A percentile compares a stretch with the other conserved stretches of the same genome.
Evolutionary conservation across 2,888 invertebrate genomes (phyloP).

Genomic region (Lasioglossum villosulum): DNA sequence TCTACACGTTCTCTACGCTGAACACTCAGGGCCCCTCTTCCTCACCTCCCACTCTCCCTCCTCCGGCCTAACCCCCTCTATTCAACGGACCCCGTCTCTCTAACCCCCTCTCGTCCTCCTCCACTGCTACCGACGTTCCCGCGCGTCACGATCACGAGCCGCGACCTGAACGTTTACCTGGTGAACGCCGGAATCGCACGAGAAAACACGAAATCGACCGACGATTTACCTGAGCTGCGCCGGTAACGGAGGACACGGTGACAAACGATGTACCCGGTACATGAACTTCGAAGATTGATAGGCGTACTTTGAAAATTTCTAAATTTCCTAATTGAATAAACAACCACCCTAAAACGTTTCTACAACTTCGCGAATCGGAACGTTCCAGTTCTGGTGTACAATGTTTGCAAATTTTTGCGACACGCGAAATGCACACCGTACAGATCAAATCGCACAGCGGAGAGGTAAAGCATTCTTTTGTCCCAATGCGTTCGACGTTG

Average conservation of each 20-base stretch:
- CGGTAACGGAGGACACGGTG: background rate
- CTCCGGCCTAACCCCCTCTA: background rate
- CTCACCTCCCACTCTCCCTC: background rate
- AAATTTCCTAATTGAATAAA: background rate
- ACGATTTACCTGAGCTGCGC: conserved; percentile 31
- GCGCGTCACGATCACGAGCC: conserved; percentile 35
- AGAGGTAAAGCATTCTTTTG: background rate
- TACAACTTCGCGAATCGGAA: no score
- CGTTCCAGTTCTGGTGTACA: no score
- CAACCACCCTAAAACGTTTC: no score
- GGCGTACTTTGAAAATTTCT: background rate
- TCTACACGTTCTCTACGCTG: conserved; percentile 50
- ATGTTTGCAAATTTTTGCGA: no score
- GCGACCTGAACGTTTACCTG: conserved; percentile 72
- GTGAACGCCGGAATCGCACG: conserved; percentile 70
- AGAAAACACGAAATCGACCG: conserved; percentile 61
- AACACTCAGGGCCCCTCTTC: background rate
- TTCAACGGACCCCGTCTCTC: conserved; percentile 28
- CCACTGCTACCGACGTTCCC: background rate
- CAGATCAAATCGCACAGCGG: background rate
- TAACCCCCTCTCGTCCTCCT: background rate
- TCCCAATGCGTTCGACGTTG: background rate
- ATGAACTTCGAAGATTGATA: no score
- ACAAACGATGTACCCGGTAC: background rate
- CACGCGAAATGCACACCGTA: no score